phyloP scores from a whole-genome alignment of 1,140 invertebrate species.

The Trachymyrmex cornetzi region DNA sequence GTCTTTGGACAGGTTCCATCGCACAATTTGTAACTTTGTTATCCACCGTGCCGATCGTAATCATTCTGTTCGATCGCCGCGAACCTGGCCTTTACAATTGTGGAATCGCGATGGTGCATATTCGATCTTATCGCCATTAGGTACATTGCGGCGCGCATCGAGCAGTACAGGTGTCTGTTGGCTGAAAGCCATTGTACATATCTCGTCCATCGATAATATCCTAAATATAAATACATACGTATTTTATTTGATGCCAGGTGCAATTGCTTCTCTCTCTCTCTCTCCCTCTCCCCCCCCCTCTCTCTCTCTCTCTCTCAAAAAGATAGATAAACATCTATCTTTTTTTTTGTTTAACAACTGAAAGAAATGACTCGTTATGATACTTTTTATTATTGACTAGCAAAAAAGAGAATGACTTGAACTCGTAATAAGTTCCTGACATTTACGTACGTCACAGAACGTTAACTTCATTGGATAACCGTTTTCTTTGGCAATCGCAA shows the following conservation, averaged over 20 bases:
- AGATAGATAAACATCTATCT: neutral
- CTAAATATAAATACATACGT: constrained; percentile 31
- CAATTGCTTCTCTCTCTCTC: neutral
- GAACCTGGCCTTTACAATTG: constrained; percentile 33
- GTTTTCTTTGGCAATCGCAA: constrained; percentile 57
- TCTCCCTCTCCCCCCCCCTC: neutral
- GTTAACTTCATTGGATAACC: constrained; percentile 58
- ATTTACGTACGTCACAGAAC: constrained; percentile 51
- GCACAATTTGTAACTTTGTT: constrained; percentile 57
- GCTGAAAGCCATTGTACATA: constrained; percentile 41
- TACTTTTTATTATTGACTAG: neutral
- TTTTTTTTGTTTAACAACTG: neutral
- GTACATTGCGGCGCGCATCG: constrained; percentile 61
- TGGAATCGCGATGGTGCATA: constrained; percentile 60
- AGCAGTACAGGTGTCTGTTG: constrained; percentile 61
- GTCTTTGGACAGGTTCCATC: neutral
- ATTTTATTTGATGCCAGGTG: constrained; percentile 9
- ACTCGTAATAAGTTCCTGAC: neutral
- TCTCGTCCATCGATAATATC: constrained; percentile 33
- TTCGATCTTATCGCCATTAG: constrained; percentile 65
- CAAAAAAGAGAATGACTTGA: neutral
- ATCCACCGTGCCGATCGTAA: constrained; percentile 50
- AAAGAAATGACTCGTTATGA: constrained; percentile 12
- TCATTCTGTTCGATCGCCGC: constrained; percentile 39
- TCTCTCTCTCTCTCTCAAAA: neutral